Percentiles rank a stretch among this genome's conserved stretches.
Evolutionary conservation across 2,888 invertebrate genomes (phyloP).

Genomic region (Cosmorhoe ocellata): DNA sequence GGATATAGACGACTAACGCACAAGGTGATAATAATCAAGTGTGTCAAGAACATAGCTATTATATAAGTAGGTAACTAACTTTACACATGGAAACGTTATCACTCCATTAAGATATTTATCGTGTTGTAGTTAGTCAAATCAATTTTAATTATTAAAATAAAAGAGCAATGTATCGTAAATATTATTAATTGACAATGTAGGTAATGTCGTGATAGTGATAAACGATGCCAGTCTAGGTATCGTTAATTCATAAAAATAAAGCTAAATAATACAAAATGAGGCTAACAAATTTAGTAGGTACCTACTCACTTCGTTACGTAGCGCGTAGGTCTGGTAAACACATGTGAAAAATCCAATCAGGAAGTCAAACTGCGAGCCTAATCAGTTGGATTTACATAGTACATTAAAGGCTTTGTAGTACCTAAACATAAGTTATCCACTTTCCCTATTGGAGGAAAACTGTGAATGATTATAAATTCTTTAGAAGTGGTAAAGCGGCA

Average conservation of each 20-base stretch:
- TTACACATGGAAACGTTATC: slow-evolving; percentile 3
- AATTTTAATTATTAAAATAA: too few species aligned
- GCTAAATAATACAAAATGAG: too few species aligned
- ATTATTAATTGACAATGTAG: too few species aligned
- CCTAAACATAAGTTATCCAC: slow-evolving; percentile 1
- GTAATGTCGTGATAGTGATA: too few species aligned
- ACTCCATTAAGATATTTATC: background rate
- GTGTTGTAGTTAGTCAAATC: too few species aligned
- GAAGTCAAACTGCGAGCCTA: slow-evolving; percentile 4
- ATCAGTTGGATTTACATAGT: slow-evolving; percentile 9
- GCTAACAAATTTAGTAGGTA: too few species aligned
- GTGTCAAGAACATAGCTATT: slow-evolving; percentile 28
- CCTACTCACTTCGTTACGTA: too few species aligned
- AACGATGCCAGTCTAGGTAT: too few species aligned
- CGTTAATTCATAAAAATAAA: too few species aligned
- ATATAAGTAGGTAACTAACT: slow-evolving; percentile 6
- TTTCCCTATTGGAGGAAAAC: slow-evolving; percentile 12
- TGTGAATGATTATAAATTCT: slow-evolving; percentile 10
- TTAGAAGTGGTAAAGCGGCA: background rate
- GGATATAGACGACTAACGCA: slow-evolving; percentile 26
- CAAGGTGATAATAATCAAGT: slow-evolving; percentile 28
- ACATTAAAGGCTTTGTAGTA: background rate
- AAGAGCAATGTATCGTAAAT: too few species aligned
- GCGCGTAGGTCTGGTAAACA: background rate
- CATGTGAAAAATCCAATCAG: slow-evolving; percentile 2